Evolutionary conservation across 2,888 invertebrate genomes (phyloP), one percentile per base, ranked within the genome.

Genomic region (Drosophila algonquin): DNA sequence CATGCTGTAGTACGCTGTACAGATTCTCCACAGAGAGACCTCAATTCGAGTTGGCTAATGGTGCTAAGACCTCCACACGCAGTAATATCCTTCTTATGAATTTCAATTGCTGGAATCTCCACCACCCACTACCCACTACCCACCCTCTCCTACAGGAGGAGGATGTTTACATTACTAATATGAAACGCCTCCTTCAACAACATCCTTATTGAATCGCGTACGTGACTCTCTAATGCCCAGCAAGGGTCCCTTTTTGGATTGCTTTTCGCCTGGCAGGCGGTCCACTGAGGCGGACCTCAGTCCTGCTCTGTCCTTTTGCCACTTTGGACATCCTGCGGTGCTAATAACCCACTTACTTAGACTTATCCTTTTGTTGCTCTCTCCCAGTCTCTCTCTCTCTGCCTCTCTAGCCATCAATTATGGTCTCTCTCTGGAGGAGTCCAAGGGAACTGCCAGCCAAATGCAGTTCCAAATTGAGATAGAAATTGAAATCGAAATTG

Each of bases 281-380:
- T 77, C 81, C 30, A 64, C 9, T 32, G 54, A 27, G 14, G 21
- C 21, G 21, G n/a, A n/a, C n/a, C n/a, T n/a, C n/a, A n/a, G 21
- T 21, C 30, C 70, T 16, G 48, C 3, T 54, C 21, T 44, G 65
- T 67, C 69, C 67, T 68, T 67, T 51, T 45, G 71, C 62, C 53
- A 55, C 51, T 50, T 67, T 73, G 64, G 79, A 64, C 77, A 79
- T 85, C 89, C 90, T 82, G 87, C 84, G 84, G 89, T 72, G 90
- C 84, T 90, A 90, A 90, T 90, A 90, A 89, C 89, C 89, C 87
- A 88, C 88, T 90, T 90, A 90, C 90, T 88, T 82, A 84, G 80
- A 88, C 89, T 89, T 89, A 85, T 83, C 85, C 85, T 77, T 75
- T 89, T 89, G 87, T 87, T 68, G 63, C 16, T 48, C 52, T 55